A percentile compares a stretch with the other conserved stretches of the same genome.
Evolutionary conservation across 2,113 vertebrate species (phyloP).

Genomic region (Crotalus viridis): DNA sequence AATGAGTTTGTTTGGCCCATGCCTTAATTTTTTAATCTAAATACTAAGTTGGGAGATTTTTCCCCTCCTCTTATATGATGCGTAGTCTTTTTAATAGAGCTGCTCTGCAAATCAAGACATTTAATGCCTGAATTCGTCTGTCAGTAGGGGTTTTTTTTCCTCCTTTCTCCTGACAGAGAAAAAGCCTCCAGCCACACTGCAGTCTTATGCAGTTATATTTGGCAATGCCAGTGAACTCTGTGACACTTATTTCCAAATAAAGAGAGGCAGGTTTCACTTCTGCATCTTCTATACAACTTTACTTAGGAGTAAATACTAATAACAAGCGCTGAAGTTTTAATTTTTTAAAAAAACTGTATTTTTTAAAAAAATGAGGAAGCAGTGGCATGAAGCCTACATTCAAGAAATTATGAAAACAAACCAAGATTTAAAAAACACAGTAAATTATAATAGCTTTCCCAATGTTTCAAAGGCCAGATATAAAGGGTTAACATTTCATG

Average conservation of each 20-base stretch:
- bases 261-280: background rate
- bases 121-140: slow-evolving; percentile 3
- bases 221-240: background rate
- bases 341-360: background rate
- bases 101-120: slow-evolving; percentile 34
- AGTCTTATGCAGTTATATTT: background rate
- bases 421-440: background rate
- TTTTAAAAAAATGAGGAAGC: background rate
- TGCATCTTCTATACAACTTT: background rate
- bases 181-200: background rate
- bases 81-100: slow-evolving; percentile 30
- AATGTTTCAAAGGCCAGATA: slow-evolving; percentile 38
- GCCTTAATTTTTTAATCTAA: slow-evolving; percentile 42
- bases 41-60: slow-evolving; percentile 40
- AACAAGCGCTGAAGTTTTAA: background rate
- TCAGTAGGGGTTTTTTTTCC: background rate
- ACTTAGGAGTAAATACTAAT: background rate
- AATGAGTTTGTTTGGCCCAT: slow-evolving; percentile 51
- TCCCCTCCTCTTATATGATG: background rate
- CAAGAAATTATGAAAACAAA: background rate
- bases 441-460: slow-evolving; percentile 9
- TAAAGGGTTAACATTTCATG: slow-evolving; percentile 49
- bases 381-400: background rate
- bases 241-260: background rate
- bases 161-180: background rate